Conservation (phyloP, 2,113 vertebrate genomes). For the Cyphomyrus discorhynchus region DNA sequence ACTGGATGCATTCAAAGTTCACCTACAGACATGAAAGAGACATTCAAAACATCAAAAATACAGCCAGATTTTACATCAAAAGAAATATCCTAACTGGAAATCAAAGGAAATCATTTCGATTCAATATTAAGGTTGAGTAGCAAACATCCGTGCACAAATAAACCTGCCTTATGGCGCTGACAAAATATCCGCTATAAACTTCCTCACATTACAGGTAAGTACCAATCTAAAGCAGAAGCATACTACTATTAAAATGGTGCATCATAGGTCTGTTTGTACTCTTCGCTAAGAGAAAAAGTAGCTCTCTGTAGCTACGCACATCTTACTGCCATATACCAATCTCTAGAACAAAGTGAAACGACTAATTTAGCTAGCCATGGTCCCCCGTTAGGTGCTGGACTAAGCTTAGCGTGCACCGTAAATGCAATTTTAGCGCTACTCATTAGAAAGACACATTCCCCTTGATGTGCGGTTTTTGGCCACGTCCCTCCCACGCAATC, state of each 20-base stretch:
- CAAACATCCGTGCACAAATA: background rate
- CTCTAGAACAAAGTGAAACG: background rate
- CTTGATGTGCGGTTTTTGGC: background rate
- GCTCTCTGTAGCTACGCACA: background rate
- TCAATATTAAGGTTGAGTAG: background rate
- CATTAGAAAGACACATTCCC: background rate
- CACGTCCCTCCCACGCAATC: constrained; percentile 24
- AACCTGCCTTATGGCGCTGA: background rate
- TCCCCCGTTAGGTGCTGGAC: background rate
- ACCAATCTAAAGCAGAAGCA: background rate
- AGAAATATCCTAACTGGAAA: background rate
- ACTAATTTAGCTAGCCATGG: background rate
- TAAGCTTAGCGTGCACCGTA: background rate
- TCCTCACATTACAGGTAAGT: background rate
- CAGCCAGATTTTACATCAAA: background rate
- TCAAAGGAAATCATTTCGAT: background rate
- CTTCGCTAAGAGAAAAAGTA: background rate
- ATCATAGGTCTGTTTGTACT: background rate
- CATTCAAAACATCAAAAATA: background rate
- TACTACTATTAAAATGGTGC: background rate
- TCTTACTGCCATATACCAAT: background rate
- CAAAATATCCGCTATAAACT: background rate
- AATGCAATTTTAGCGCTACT: background rate
- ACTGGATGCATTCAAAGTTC: background rate
- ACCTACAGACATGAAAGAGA: background rate